These are phyloP conservation scores for Odocoileus hemionus DNA, from an alignment of 2,113 vertebrate genomes.

Conservation along the genomic window DNA sequence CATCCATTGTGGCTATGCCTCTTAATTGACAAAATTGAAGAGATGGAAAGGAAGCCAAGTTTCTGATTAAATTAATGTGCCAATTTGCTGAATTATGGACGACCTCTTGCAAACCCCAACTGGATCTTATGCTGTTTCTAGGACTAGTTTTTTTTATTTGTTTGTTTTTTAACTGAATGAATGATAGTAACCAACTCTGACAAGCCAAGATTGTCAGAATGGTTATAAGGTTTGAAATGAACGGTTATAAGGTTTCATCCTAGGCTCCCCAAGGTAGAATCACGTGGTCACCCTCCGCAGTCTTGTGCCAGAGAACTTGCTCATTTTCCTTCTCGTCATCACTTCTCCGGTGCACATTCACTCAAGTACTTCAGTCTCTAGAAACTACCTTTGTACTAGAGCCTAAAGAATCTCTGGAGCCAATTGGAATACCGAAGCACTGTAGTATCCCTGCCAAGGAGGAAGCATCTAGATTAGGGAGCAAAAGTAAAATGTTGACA, in stretches of 20 bases:
- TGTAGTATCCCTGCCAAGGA: neutral
- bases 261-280: neutral
- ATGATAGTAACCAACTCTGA: neutral
- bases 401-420: neutral
- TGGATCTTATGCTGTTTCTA: neutral
- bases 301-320: neutral
- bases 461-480: neutral
- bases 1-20: neutral
- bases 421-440: accelerated
- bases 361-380: neutral
- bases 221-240: neutral
- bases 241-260: neutral
- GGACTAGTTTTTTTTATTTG: neutral
- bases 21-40: conserved; percentile 41
- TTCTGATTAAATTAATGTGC: conserved; percentile 37
- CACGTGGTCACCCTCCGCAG: neutral
- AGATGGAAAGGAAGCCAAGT: conserved; percentile 22
- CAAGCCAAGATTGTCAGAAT: neutral
- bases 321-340: neutral
- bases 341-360: neutral
- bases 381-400: neutral
- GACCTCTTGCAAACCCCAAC: conserved; percentile 30
- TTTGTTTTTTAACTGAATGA: neutral
- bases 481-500: neutral
- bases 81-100: conserved; percentile 27